Conservation (phyloP, 2,888 invertebrate genomes). For the Apamea epomidion region DNA sequence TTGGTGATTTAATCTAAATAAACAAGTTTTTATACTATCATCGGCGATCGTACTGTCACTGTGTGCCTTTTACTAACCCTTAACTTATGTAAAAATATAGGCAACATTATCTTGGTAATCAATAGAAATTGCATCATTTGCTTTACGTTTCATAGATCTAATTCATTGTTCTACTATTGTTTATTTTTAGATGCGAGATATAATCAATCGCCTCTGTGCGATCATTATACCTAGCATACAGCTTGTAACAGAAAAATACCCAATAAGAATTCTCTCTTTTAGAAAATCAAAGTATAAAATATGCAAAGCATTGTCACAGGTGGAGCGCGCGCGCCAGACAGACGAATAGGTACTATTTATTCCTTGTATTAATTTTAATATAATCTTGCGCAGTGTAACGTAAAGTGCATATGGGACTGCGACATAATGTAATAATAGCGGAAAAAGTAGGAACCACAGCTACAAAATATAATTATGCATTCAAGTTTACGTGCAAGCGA, state of each 20-base stretch:
- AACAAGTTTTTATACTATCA: neutral
- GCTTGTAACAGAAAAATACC: constrained; percentile 20
- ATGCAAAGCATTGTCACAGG: constrained; percentile 22
- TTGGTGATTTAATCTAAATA: constrained; percentile 1
- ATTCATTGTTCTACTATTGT: constrained; percentile 16
- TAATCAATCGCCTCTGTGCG: neutral
- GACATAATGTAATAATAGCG: neutral
- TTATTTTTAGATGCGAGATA: neutral
- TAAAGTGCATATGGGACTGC: neutral
- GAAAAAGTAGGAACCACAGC: neutral
- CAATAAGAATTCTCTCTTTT: constrained; percentile 1
- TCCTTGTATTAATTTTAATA: constrained; percentile 13
- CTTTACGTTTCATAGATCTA: neutral
- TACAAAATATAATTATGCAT: constrained; percentile 7
- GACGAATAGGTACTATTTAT: neutral
- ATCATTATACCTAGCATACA: neutral
- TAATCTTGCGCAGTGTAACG: neutral
- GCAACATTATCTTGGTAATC: neutral
- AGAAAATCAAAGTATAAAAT: constrained; percentile 4
- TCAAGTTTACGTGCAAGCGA: constrained; percentile 14
- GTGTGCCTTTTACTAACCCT: neutral
- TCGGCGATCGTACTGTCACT: neutral
- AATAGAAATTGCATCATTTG: constrained; percentile 8
- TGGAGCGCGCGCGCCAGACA: neutral
- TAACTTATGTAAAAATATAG: neutral